A percentile compares a stretch with the other conserved stretches of the same genome.
Conservation (phyloP, 2,888 invertebrate species). For the Pheosia tremula region DNA sequence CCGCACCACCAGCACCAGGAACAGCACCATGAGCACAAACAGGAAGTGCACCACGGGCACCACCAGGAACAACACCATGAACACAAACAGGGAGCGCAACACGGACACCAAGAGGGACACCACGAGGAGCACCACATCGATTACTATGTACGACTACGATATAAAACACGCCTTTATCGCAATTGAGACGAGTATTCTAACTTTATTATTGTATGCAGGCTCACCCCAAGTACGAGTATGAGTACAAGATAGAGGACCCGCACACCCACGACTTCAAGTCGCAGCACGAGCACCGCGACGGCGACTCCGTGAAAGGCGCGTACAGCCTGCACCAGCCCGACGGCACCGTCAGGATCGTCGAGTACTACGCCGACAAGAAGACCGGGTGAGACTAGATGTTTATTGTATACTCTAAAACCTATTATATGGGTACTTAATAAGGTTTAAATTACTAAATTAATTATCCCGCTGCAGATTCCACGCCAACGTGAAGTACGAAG, state of each 20-base stretch:
- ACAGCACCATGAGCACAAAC: slow-evolving; percentile 10
- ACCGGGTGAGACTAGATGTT: slow-evolving; percentile 28
- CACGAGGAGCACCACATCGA: slow-evolving; percentile 35
- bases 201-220: slow-evolving; percentile 33
- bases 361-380: slow-evolving; percentile 71
- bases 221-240: slow-evolving; percentile 74
- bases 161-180: background rate
- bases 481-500: slow-evolving; percentile 9
- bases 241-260: slow-evolving; percentile 74
- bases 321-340: slow-evolving; percentile 79
- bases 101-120: slow-evolving; percentile 8
- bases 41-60: background rate
- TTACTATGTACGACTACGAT: slow-evolving; percentile 42
- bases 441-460: background rate
- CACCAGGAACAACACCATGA: slow-evolving; percentile 8
- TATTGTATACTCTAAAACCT: background rate
- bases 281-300: slow-evolving; percentile 78
- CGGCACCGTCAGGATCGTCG: slow-evolving; percentile 67
- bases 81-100: slow-evolving; percentile 16
- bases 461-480: background rate
- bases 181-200: background rate
- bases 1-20: slow-evolving; percentile 10
- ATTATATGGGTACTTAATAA: too few relatives aligned
- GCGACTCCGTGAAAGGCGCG: slow-evolving; percentile 83
- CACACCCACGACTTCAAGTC: slow-evolving; percentile 80